A percentile compares a stretch with the other conserved stretches of the same genome.
Evolutionary conservation across 2,113 vertebrate genomes (phyloP).

Genomic region (Zeus faber): DNA sequence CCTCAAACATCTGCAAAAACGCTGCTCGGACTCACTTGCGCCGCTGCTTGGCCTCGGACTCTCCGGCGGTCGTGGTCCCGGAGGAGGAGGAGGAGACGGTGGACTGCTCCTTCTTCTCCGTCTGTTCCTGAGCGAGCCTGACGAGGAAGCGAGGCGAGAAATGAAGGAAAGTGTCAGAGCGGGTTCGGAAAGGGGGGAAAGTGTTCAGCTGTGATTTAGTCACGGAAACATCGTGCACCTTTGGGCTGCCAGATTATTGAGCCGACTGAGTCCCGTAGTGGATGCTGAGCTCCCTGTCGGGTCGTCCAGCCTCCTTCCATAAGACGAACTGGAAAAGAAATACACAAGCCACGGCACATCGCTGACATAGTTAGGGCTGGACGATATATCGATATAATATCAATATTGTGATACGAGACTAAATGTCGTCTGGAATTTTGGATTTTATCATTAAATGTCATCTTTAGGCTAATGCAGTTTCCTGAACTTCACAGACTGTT

Average conservation of each 20-base stretch:
- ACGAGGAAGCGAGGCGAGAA: background rate
- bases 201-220: background rate
- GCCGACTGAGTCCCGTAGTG: constrained; percentile 66
- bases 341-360: background rate
- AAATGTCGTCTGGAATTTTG: too few relatives aligned
- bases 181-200: background rate
- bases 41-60: constrained; percentile 75
- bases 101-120: constrained; percentile 67
- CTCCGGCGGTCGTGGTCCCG: constrained; percentile 45
- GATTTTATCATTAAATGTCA: too few relatives aligned
- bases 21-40: constrained; percentile 67
- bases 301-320: constrained; percentile 77
- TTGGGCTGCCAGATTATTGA: constrained; percentile 66
- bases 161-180: background rate
- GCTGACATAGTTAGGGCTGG: too few relatives aligned
- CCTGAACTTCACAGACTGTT: too few relatives aligned
- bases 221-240: constrained; percentile 51
- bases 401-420: too few relatives aligned
- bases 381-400: too few relatives aligned
- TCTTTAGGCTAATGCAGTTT: too few relatives aligned
- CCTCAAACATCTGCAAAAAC: background rate
- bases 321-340: constrained; percentile 67
- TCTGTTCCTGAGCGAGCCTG: constrained; percentile 75
- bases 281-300: constrained; percentile 65
- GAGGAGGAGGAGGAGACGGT: constrained; percentile 50